Conservation (phyloP, 1,140 invertebrate species). For the Bombus confusus region DNA sequence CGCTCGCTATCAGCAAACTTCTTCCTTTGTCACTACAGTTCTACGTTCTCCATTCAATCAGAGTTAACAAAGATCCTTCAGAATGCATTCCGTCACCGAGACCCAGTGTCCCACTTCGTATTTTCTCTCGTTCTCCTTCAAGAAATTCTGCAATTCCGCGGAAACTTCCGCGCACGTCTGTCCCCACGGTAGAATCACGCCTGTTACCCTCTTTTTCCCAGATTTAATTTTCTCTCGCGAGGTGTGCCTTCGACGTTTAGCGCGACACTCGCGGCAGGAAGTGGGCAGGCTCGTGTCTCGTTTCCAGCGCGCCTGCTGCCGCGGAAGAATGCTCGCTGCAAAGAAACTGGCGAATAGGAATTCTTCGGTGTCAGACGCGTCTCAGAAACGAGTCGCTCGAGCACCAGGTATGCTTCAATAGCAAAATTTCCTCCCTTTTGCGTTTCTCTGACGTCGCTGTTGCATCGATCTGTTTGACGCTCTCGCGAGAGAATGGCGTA, state of each 20-base stretch:
- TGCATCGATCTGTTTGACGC: background rate
- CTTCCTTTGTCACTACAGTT: background rate
- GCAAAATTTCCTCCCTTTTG: constrained; percentile 15
- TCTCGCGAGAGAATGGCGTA: background rate
- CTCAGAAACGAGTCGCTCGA: background rate
- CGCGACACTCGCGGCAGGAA: background rate
- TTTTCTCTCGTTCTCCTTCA: background rate
- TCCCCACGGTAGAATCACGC: background rate
- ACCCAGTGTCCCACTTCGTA: background rate
- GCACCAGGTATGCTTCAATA: constrained; percentile 12
- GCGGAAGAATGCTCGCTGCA: constrained; percentile 7
- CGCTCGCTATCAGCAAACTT: background rate
- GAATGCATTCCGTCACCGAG: background rate
- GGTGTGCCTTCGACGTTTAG: background rate
- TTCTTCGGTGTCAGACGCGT: constrained; percentile 22
- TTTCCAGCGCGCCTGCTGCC: constrained; percentile 9
- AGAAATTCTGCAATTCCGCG: background rate
- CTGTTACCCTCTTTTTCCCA: background rate
- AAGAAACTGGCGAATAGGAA: constrained; percentile 28
- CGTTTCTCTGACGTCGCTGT: background rate
- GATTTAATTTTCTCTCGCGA: constrained; percentile 13
- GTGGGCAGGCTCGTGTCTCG: background rate
- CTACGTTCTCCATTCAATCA: background rate
- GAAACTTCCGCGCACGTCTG: background rate
- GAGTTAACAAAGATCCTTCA: background rate